These are phyloP conservation scores for Chiloscyllium plagiosum DNA, from an alignment of 2,113 vertebrate genomes.

Conservation along the genomic window DNA sequence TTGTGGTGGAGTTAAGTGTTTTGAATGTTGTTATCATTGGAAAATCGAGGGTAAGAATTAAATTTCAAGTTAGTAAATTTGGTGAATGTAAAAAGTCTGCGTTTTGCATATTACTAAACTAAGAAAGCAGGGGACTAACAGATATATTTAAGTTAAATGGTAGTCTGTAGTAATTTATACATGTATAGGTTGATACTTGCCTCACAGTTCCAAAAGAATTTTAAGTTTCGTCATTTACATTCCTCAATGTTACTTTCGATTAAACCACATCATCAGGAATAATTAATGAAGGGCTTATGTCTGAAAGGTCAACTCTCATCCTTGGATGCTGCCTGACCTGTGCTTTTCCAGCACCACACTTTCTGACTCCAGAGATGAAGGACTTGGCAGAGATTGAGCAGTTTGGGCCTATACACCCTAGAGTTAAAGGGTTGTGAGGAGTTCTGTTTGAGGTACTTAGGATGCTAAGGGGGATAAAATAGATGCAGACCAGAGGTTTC, in stretches of 20 bases:
- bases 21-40: background rate
- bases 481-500: too few relatives aligned
- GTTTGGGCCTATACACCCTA: too few relatives aligned
- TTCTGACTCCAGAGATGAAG: too few relatives aligned
- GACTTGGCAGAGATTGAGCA: too few relatives aligned
- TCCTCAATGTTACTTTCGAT: background rate
- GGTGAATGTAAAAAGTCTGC: background rate
- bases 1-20: background rate
- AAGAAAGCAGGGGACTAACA: background rate
- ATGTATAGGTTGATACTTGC: background rate
- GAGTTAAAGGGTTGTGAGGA: too few relatives aligned
- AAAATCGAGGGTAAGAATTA: background rate
- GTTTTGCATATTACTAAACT: background rate
- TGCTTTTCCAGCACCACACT: too few relatives aligned
- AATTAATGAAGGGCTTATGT: too few relatives aligned
- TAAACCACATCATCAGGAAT: background rate
- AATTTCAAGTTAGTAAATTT: background rate
- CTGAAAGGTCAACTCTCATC: too few relatives aligned
- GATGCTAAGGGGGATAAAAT: too few relatives aligned
- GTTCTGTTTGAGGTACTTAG: too few relatives aligned
- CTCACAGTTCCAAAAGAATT: background rate
- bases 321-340: too few relatives aligned
- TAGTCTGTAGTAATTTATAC: background rate
- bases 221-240: background rate
- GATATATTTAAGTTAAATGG: background rate